Conservation (phyloP, 2,888 invertebrate genomes). For the Bembecia ichneumoniformis region DNA sequence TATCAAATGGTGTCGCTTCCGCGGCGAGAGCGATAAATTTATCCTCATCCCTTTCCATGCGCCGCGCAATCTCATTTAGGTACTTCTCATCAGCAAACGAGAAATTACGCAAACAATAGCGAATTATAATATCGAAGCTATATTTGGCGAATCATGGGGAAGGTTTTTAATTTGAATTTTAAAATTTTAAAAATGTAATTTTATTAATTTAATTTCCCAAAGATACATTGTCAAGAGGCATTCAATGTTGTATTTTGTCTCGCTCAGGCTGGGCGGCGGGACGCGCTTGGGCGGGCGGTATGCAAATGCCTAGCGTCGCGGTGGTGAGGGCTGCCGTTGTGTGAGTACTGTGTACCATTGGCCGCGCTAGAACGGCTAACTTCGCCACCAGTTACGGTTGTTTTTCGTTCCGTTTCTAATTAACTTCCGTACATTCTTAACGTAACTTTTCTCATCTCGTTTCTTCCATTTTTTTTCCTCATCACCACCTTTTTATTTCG, state of each 20-base stretch:
- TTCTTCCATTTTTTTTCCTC: slow-evolving; percentile 37
- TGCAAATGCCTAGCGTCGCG: slow-evolving; percentile 67
- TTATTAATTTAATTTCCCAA: slow-evolving; percentile 25
- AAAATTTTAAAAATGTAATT: slow-evolving; percentile 2
- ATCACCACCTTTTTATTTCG: slow-evolving; percentile 45
- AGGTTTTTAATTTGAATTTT: not conserved
- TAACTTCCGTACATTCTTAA: slow-evolving; percentile 71
- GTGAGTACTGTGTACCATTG: slow-evolving; percentile 69
- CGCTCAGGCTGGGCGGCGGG: slow-evolving; percentile 67
- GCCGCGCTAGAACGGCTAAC: slow-evolving; percentile 72
- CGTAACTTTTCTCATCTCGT: slow-evolving; percentile 71
- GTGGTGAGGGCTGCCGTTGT: slow-evolving; percentile 52
- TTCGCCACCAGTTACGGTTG: slow-evolving; percentile 74
- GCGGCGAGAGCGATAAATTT: slow-evolving; percentile 65
- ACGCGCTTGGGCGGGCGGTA: slow-evolving; percentile 72
- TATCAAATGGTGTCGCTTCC: slow-evolving; percentile 43
- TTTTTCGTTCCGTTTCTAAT: slow-evolving; percentile 72
- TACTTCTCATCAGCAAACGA: slow-evolving; percentile 10
- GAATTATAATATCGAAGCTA: not conserved
- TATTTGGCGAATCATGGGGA: not conserved
- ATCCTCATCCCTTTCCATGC: slow-evolving; percentile 62
- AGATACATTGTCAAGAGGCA: slow-evolving; percentile 29
- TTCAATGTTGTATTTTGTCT: slow-evolving; percentile 46
- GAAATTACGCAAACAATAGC: not conserved
- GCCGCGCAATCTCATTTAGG: slow-evolving; percentile 37